Percentiles rank a stretch among this genome's conserved stretches.
Conservation (phyloP, 2,888 invertebrate genomes). For the Sceliomorpha sp. region DNA sequence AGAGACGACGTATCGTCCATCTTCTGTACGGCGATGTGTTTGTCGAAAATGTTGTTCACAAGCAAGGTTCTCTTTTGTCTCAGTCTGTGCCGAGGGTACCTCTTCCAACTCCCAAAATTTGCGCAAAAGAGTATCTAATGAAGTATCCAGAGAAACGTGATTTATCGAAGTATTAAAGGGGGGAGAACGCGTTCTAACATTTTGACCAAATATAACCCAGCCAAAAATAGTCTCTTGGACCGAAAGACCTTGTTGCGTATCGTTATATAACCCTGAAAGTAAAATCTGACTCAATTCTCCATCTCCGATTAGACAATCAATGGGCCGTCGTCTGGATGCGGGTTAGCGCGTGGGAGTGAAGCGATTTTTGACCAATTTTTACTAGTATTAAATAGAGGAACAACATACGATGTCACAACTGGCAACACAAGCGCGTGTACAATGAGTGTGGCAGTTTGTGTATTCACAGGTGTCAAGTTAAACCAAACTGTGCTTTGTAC, state of each 20-base stretch:
- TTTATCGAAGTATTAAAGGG: too few relatives aligned
- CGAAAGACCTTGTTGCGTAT: background rate
- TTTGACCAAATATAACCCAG: conserved; percentile 4
- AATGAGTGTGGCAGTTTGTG: background rate
- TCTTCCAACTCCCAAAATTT: too few relatives aligned
- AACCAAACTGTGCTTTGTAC: too few relatives aligned
- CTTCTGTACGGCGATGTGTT: too few relatives aligned
- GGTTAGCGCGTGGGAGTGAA: background rate
- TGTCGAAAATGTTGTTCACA: too few relatives aligned
- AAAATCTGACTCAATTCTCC: conserved; percentile 2
- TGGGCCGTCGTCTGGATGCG: background rate
- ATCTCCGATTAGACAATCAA: conserved; percentile 8
- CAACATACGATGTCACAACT: background rate
- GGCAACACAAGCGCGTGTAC: conserved; percentile 9
- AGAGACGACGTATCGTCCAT: too few relatives aligned
- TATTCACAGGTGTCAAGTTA: background rate
- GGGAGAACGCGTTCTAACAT: too few relatives aligned
- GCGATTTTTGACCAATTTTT: background rate
- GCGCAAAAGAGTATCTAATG: too few relatives aligned
- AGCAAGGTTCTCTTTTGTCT: too few relatives aligned
- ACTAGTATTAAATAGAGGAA: background rate
- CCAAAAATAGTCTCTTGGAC: conserved; percentile 14
- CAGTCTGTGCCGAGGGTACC: too few relatives aligned
- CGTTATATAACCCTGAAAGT: background rate
- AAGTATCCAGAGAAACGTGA: too few relatives aligned